Percentiles rank a stretch among this genome's conserved stretches.
These are phyloP conservation scores for Eubucco bourcierii DNA, from an alignment of 2,113 vertebrate genomes.

Conservation along the genomic window DNA sequence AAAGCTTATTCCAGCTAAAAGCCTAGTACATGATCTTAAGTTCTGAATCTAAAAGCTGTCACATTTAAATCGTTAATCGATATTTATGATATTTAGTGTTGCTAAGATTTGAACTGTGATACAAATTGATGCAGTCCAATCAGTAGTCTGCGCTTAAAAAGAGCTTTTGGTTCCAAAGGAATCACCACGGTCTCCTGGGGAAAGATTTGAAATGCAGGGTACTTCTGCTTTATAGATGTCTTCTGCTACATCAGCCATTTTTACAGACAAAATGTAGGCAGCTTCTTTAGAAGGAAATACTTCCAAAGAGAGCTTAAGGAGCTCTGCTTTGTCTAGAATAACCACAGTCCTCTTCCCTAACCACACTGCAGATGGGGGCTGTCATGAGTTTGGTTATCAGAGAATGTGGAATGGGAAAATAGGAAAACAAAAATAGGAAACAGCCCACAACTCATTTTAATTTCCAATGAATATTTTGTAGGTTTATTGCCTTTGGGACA, in stretches of 20 bases:
- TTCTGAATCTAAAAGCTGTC: neutral
- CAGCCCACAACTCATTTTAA: slow-evolving; percentile 1
- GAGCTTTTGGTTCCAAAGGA: neutral
- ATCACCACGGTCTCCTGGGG: neutral
- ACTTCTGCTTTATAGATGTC: neutral
- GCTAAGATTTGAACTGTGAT: neutral
- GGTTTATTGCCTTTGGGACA: neutral
- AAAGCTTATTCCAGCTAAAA: slow-evolving; percentile 3
- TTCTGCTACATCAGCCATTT: neutral
- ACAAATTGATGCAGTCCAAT: neutral
- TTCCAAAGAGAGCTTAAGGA: neutral
- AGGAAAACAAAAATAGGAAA: slow-evolving; percentile 52
- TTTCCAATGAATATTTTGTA: neutral
- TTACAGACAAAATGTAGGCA: neutral
- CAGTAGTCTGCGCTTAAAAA: neutral
- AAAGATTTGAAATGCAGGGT: neutral
- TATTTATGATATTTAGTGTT: neutral
- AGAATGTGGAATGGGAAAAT: neutral
- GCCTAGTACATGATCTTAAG: neutral
- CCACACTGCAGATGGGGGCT: accelerated
- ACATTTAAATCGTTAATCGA: slow-evolving; percentile 1
- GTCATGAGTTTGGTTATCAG: neutral
- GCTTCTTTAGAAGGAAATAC: neutral
- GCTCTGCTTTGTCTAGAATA: neutral
- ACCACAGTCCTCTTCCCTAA: neutral